Conservation (phyloP, 2,797 vertebrate species). For the Linurgus olivaceus region DNA sequence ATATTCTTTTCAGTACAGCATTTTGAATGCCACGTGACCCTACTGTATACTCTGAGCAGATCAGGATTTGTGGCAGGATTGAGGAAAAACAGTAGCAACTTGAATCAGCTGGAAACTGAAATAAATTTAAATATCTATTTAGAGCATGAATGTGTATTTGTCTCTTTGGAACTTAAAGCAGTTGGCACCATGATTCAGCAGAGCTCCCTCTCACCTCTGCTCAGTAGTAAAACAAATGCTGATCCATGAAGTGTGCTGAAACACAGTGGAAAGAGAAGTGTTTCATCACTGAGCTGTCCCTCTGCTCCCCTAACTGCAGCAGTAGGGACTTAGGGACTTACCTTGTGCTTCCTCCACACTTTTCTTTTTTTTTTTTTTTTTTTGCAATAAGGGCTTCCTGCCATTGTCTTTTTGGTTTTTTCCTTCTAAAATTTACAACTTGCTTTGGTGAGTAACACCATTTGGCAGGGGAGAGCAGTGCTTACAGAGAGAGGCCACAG, state of each 20-base stretch:
- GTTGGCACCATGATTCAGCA: neutral
- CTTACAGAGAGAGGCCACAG: neutral
- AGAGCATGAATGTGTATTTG: neutral
- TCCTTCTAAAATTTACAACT: neutral
- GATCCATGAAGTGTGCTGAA: neutral
- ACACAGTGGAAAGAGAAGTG: neutral
- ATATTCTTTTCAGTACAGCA: neutral
- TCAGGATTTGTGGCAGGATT: neutral
- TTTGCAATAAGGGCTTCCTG: neutral
- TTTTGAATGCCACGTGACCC: neutral
- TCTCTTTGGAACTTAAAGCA: neutral
- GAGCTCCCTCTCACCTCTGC: neutral
- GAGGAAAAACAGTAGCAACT: neutral
- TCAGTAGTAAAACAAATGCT: neutral
- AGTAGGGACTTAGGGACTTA: neutral
- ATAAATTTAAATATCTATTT: neutral
- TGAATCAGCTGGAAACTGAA: neutral
- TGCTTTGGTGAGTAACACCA: neutral
- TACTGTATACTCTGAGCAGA: neutral
- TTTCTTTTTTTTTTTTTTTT: neutral
- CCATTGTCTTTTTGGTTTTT: neutral
- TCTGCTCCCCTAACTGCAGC: neutral
- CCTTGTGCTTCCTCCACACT: neutral
- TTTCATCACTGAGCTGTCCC: neutral
- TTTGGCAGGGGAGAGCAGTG: neutral